phyloP scores from a whole-genome alignment of 2,888 invertebrate genomes.

The Rotaria sp. region DNA sequence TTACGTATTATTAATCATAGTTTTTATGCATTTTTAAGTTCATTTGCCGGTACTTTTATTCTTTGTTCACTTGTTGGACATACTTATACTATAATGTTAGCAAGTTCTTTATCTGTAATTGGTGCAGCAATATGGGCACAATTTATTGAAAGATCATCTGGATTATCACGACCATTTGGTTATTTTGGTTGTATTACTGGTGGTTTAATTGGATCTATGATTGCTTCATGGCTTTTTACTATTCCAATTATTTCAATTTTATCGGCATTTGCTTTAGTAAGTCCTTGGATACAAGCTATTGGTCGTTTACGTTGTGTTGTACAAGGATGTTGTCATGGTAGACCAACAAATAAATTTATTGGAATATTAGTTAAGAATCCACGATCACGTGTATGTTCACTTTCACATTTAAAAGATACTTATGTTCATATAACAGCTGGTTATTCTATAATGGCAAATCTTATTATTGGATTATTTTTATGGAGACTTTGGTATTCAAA shows the following conservation, averaged over 20 bases:
- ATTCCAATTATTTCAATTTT: neutral
- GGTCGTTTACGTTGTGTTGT: neutral
- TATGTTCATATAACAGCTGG: neutral
- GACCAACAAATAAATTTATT: neutral
- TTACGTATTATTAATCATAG: neutral
- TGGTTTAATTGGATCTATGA: neutral
- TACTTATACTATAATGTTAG: neutral
- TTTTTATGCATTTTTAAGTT: neutral
- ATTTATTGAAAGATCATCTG: neutral
- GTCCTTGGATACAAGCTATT: neutral
- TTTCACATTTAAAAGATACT: neutral
- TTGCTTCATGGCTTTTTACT: neutral
- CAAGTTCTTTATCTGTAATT: neutral
- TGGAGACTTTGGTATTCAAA: neutral
- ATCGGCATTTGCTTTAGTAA: neutral
- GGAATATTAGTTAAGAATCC: neutral
- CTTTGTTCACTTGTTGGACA: neutral
- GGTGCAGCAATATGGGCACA: neutral
- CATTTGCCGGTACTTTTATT: neutral
- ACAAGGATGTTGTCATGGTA: constrained; percentile 3
- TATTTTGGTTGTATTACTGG: neutral
- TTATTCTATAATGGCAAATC: neutral
- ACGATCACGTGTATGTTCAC: neutral
- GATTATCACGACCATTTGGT: neutral
- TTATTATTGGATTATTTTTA: neutral